Percentiles rank a stretch among this genome's conserved stretches.
Conservation (phyloP, 2,113 vertebrate species). For the Ammodytes marinus region DNA sequence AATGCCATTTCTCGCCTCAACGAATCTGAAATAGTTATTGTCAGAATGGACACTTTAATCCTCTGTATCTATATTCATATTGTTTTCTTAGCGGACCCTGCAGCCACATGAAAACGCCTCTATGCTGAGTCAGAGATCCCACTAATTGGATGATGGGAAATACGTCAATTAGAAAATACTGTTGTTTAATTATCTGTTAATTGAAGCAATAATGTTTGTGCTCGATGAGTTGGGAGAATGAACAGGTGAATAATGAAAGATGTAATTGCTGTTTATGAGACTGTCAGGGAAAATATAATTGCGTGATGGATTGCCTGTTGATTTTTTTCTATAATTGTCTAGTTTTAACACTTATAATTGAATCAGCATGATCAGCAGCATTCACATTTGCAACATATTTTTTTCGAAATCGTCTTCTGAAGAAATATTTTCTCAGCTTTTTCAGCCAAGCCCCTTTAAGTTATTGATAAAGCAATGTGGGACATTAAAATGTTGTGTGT, state of each 20-base stretch:
- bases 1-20: too few species aligned
- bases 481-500: slow-evolving; percentile 29
- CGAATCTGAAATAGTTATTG: slow-evolving; percentile 32
- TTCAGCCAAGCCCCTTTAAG: slow-evolving; percentile 25
- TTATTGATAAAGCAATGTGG: slow-evolving; percentile 26
- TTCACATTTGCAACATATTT: slow-evolving; percentile 45
- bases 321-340: slow-evolving; percentile 60
- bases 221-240: slow-evolving; percentile 72
- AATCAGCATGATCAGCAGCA: slow-evolving; percentile 45
- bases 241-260: slow-evolving; percentile 85
- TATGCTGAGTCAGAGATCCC: slow-evolving; percentile 68
- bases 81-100: slow-evolving; percentile 24
- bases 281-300: slow-evolving; percentile 79
- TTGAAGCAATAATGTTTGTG: slow-evolving; percentile 82
- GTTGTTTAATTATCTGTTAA: slow-evolving; percentile 85
- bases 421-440: slow-evolving; percentile 37
- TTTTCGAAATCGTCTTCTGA: slow-evolving; percentile 17
- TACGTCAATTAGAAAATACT: slow-evolving; percentile 81
- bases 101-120: slow-evolving; percentile 46
- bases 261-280: slow-evolving; percentile 83
- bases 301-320: slow-evolving; percentile 75
- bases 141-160: slow-evolving; percentile 80
- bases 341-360: slow-evolving; percentile 64
- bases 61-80: slow-evolving; percentile 15
- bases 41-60: slow-evolving; percentile 53